Conservation (phyloP, 2,113 vertebrate species). For the Monopterus albus region DNA sequence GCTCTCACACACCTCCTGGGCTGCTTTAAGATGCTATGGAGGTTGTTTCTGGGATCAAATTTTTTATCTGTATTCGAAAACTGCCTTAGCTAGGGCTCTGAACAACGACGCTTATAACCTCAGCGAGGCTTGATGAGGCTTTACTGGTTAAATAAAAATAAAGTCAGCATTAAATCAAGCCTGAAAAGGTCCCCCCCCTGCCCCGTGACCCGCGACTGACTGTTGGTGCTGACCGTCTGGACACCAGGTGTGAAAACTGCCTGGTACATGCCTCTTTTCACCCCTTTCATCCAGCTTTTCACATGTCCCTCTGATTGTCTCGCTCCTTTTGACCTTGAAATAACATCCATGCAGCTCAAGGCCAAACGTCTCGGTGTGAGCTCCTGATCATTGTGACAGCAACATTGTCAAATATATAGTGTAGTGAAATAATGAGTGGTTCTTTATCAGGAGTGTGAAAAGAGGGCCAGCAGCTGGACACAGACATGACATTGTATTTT, state of each 20-base stretch:
- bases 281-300: not conserved
- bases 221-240: constrained; percentile 37
- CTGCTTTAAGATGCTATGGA: too few relatives aligned
- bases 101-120: too few relatives aligned
- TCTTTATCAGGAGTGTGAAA: not conserved
- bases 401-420: not conserved
- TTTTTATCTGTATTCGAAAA: too few relatives aligned
- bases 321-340: constrained; percentile 4
- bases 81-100: too few relatives aligned
- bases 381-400: not conserved
- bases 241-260: constrained; percentile 51
- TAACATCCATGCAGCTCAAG: not conserved
- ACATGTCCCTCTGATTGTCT: constrained; percentile 5
- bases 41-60: too few relatives aligned
- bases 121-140: too few relatives aligned
- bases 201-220: constrained; percentile 7
- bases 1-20: too few relatives aligned
- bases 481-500: constrained; percentile 6
- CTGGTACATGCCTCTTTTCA: not conserved
- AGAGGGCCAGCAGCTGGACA: not conserved
- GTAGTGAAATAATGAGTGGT: not conserved
- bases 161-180: too few relatives aligned
- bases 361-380: not conserved
- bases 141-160: too few relatives aligned
- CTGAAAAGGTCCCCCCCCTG: too few relatives aligned